Conservation (phyloP, 2,797 vertebrate species). For the Urosaurus nigricauda region DNA sequence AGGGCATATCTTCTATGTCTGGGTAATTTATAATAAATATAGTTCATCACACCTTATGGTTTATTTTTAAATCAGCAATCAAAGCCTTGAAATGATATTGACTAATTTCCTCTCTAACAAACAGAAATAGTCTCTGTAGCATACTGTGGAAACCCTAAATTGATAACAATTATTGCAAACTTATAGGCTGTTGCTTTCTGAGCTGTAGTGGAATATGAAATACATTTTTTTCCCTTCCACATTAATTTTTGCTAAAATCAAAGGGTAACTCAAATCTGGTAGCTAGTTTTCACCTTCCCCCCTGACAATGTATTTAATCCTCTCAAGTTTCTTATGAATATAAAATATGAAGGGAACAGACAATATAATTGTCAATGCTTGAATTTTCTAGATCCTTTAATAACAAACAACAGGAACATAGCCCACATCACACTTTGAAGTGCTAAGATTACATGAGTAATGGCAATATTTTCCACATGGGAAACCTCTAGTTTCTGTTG, state of each 20-base stretch:
- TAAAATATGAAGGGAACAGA: slow-evolving; percentile 20
- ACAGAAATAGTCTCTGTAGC: not conserved
- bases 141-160: slow-evolving; percentile 62
- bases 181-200: slow-evolving; percentile 23
- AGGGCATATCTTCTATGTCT: too few species aligned
- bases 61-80: slow-evolving; percentile 25
- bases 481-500: slow-evolving; percentile 38
- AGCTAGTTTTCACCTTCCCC: not conserved
- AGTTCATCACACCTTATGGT: not conserved
- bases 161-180: slow-evolving; percentile 51
- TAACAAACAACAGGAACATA: slow-evolving; percentile 13
- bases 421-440: rapidly evolving
- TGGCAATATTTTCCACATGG: slow-evolving; percentile 15
- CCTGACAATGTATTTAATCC: slow-evolving; percentile 6
- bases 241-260: not conserved
- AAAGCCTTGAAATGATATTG: slow-evolving; percentile 28
- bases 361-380: slow-evolving; percentile 19
- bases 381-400: slow-evolving; percentile 28
- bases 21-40: not conserved
- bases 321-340: slow-evolving; percentile 26
- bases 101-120: slow-evolving; percentile 43
- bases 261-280: not conserved
- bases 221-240: not conserved
- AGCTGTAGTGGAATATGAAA: not conserved
- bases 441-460: not conserved